A percentile compares a stretch with the other conserved stretches of the same genome.
Evolutionary conservation across 2,888 invertebrate species (phyloP).

Genomic region (Zelleria hepariella): DNA sequence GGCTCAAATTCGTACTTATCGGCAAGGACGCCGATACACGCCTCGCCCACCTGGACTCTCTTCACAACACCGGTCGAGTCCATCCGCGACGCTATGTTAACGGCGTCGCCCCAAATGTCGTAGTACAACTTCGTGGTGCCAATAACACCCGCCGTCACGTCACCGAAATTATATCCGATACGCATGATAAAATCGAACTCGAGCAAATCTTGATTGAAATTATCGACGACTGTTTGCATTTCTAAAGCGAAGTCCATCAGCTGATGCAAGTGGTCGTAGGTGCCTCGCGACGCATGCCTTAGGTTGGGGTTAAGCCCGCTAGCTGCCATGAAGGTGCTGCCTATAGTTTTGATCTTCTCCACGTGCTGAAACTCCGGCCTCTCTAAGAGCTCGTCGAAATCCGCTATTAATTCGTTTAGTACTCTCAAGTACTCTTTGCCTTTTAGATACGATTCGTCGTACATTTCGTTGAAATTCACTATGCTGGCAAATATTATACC

Average conservation of each 20-base stretch:
- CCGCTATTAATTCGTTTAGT: slow-evolving; percentile 94
- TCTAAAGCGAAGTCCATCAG: slow-evolving; percentile 95
- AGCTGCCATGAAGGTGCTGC: slow-evolving; percentile 98
- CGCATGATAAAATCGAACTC: slow-evolving; percentile 90
- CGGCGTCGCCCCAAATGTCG: slow-evolving; percentile 99
- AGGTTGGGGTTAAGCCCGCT: slow-evolving; percentile 91
- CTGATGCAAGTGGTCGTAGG: slow-evolving; percentile 85
- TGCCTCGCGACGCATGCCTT: slow-evolving; percentile 77
- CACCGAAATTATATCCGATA: slow-evolving; percentile 94
- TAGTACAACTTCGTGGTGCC: slow-evolving; percentile 96
- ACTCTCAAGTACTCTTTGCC: slow-evolving; percentile 96
- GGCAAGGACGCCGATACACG: slow-evolving; percentile 79
- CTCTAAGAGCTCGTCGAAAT: slow-evolving; percentile 94
- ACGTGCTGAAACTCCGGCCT: slow-evolving; percentile 86
- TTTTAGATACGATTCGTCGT: slow-evolving; percentile 96
- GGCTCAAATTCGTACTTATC: slow-evolving; percentile 88
- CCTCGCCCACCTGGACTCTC: slow-evolving; percentile 85
- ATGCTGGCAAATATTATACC: slow-evolving; percentile 97
- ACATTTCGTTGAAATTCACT: slow-evolving; percentile 97
- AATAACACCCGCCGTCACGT: slow-evolving; percentile 96
- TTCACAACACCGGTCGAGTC: slow-evolving; percentile 94
- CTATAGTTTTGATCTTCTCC: slow-evolving; percentile 98
- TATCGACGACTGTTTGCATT: slow-evolving; percentile 88
- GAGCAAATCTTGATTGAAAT: slow-evolving; percentile 90
- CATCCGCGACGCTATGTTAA: slow-evolving; percentile 97